Percentiles rank a stretch among this genome's conserved stretches.
These are phyloP conservation scores for Lysiphlebus fabarum DNA, from an alignment of 1,140 invertebrate genomes.

Conservation along the genomic window DNA sequence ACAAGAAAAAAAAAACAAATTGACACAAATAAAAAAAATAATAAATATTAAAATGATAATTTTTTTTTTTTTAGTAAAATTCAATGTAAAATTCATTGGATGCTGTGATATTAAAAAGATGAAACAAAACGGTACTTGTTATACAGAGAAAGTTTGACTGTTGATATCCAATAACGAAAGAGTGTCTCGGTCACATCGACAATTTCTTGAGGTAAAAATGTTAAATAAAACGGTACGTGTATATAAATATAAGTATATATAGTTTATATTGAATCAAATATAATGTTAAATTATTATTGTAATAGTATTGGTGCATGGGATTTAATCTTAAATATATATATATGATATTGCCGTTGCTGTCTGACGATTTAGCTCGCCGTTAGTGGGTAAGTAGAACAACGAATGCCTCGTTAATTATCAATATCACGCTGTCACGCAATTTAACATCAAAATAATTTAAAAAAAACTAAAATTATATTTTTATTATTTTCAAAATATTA, in stretches of 20 bases:
- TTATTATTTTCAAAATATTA: no score
- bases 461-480: neutral
- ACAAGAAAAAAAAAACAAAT: no score
- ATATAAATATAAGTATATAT: no score
- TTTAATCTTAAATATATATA: slow-evolving; percentile 11
- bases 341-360: slow-evolving; percentile 9
- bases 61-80: no score
- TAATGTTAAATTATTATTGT: slow-evolving; percentile 11
- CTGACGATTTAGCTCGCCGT: slow-evolving; percentile 34
- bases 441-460: neutral
- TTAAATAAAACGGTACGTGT: slow-evolving; percentile 16
- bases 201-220: slow-evolving; percentile 4
- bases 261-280: no score
- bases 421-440: slow-evolving; percentile 24
- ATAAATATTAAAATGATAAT: no score
- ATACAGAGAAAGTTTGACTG: slow-evolving; percentile 46
- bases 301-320: slow-evolving; percentile 4
- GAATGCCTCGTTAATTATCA: slow-evolving; percentile 45
- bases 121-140: slow-evolving; percentile 49
- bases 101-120: slow-evolving; percentile 25
- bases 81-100: no score
- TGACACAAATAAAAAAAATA: no score
- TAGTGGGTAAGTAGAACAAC: slow-evolving; percentile 53
- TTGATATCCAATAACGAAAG: slow-evolving; percentile 13
- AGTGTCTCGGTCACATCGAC: slow-evolving; percentile 13